Evolutionary conservation across 2,797 vertebrate genomes (phyloP).

Genomic region (Anguilla anguilla): DNA sequence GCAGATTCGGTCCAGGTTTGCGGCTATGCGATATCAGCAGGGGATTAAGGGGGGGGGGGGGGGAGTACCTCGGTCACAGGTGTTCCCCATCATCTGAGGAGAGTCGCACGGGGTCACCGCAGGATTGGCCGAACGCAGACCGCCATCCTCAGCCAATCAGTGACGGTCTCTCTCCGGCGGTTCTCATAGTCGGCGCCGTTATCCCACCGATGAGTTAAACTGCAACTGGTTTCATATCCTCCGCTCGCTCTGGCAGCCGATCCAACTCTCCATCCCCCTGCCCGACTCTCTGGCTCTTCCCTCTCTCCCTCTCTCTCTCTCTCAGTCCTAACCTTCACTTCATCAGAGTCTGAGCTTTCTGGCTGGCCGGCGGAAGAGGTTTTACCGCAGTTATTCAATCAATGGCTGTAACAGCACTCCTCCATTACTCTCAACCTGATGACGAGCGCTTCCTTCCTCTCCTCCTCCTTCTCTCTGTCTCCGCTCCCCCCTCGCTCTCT

Average conservation of each 20-base stretch:
- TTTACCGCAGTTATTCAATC: constrained; percentile 89
- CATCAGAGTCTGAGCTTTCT: constrained; percentile 60
- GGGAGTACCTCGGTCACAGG: constrained; percentile 91
- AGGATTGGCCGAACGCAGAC: constrained; percentile 58
- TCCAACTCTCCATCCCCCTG: constrained; percentile 65
- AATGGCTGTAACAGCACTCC: constrained; percentile 82
- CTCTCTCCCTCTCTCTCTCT: constrained; percentile 40
- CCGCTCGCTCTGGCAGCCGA: constrained; percentile 49
- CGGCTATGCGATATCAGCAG: neutral
- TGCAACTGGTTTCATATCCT: constrained; percentile 15
- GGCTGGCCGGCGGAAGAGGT: constrained; percentile 44
- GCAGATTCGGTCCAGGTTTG: neutral
- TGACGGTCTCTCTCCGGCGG: constrained; percentile 38
- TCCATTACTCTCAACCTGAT: constrained; percentile 79
- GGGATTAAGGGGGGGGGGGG: neutral
- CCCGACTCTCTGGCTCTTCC: constrained; percentile 46
- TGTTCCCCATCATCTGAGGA: constrained; percentile 89
- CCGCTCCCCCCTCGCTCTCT: constrained; percentile 15
- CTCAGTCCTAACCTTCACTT: constrained; percentile 69
- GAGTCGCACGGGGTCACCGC: constrained; percentile 62
- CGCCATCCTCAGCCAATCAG: constrained; percentile 62
- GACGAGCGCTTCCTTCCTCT: constrained; percentile 52
- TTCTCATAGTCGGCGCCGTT: constrained; percentile 46
- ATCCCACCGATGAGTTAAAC: constrained; percentile 46
- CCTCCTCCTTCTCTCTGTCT: constrained; percentile 31